phyloP scores from a whole-genome alignment of 2,888 invertebrate genomes.

The Bugula neritina region DNA sequence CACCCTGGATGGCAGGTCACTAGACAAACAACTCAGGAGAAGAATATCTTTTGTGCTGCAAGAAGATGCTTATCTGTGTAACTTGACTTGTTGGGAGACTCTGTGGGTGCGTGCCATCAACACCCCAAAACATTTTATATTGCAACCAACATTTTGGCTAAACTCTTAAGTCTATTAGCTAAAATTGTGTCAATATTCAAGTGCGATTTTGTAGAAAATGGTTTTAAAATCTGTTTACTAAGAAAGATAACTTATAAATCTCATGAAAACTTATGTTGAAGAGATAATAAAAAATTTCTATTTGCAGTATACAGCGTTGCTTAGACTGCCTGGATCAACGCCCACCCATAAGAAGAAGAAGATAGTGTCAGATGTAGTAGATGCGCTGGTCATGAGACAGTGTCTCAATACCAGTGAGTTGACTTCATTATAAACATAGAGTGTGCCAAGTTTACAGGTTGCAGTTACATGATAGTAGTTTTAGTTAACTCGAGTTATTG shows the following conservation, averaged over 20 bases:
- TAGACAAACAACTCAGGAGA: neutral
- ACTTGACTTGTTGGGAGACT: neutral
- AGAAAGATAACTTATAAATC: too few species aligned
- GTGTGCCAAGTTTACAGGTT: too few species aligned
- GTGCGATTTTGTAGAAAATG: too few species aligned
- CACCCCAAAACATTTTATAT: too few species aligned
- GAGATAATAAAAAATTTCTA: too few species aligned
- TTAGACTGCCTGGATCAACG: constrained; percentile 65
- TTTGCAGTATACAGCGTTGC: constrained; percentile 60
- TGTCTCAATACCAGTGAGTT: constrained; percentile 68
- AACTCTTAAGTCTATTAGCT: too few species aligned
- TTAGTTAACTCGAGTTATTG: too few species aligned
- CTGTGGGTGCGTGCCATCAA: neutral
- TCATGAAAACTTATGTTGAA: too few species aligned
- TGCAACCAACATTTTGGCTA: too few species aligned
- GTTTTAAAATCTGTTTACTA: too few species aligned
- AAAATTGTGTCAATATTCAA: too few species aligned
- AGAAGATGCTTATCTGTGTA: neutral
- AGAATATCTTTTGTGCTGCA: neutral
- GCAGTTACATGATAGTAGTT: too few species aligned
- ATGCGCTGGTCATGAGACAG: constrained; percentile 66
- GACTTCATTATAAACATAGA: neutral
- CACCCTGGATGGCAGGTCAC: neutral
- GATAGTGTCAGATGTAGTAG: constrained; percentile 71
- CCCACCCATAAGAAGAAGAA: constrained; percentile 67